Evolutionary conservation across 2,797 vertebrate genomes (phyloP), one percentile per base, ranked within the genome.

Genomic region (Epinephelus malabaricus): DNA sequence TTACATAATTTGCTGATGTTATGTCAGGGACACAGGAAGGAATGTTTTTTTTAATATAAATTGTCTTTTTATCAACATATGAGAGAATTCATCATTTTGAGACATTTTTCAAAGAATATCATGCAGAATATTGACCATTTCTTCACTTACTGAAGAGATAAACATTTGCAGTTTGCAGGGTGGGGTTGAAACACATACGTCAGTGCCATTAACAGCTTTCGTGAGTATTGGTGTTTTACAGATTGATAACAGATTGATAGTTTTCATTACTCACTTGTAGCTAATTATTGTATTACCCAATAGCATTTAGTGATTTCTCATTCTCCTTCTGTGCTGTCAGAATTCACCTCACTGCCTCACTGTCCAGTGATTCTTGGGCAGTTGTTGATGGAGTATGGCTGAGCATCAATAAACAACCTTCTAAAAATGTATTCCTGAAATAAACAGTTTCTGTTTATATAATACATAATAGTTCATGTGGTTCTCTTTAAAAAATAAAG

Each of bases 341-440:
- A 67, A 59, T 23, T 6, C 0, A 0, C 14, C 5, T 25, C 1
- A 59, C 23, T 4, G 18, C 67, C 10, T 64, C 56, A 19, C 63
- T 30, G 25, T 47, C 43, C 45, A 56, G 12, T 7, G 21, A 18
- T 30, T 63, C 23, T 53, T 71, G 19, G 13, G 40, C 38, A 60
- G 58, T n/a, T 76, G 79, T 53, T 82, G 67, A 69, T 58, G 15
- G 17, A 49, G n/a, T 76, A 51, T n/a, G 59, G 66, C 40, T 63
- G 34, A 66, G 43, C 13, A 15, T 88, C 69, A 81, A 83, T 86
- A 84, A 90, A 88, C 75, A 86, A 25, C 38, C n/a, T 50, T 62
- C 30, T 50, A 53, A 51, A 81, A 76, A 66, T 51, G 67, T 34
- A 73, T 67, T 65, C 38, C 59, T 70, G 34, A 69, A 67, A 75